Conservation (phyloP, 2,797 vertebrate species). For the Ictinia mississippiensis region DNA sequence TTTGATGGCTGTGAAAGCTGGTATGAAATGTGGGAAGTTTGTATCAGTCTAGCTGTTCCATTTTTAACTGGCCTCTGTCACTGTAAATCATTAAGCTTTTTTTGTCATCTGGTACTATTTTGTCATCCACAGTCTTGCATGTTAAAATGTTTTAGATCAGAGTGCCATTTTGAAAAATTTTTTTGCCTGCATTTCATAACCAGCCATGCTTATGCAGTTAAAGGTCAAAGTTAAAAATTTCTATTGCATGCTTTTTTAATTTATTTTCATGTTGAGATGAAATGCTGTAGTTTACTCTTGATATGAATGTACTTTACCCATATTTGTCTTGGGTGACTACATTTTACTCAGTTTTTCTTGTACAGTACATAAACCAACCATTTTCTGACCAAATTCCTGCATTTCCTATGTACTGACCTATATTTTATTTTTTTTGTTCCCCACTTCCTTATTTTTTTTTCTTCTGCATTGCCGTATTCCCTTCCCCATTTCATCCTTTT, state of each 20-base stretch:
- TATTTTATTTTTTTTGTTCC: conserved; percentile 98
- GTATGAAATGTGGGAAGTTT: conserved; percentile 83
- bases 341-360: conserved; percentile 93
- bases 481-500: conserved; percentile 82
- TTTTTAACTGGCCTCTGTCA: conserved; percentile 78
- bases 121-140: conserved; percentile 83
- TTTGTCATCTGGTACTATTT: conserved; percentile 75
- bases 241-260: conserved; percentile 75
- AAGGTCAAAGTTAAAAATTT: conserved; percentile 76
- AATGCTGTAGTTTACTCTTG: conserved; percentile 85
- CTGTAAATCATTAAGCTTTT: conserved; percentile 76
- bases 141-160: conserved; percentile 74
- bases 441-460: conserved; percentile 84
- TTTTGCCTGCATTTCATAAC: conserved; percentile 85
- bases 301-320: conserved; percentile 91
- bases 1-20: conserved; percentile 83
- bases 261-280: conserved; percentile 81
- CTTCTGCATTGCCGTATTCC: conserved; percentile 83
- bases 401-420: conserved; percentile 99
- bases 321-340: conserved; percentile 93
- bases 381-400: conserved; percentile 99
- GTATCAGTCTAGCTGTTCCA: conserved; percentile 73
- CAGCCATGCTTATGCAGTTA: conserved; percentile 83
- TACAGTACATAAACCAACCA: conserved; percentile 96
- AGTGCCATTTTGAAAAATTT: conserved; percentile 78